A percentile compares a stretch with the other conserved stretches of the same genome.
Conservation (phyloP, 2,888 invertebrate genomes). For the Helobdella robusta region DNA sequence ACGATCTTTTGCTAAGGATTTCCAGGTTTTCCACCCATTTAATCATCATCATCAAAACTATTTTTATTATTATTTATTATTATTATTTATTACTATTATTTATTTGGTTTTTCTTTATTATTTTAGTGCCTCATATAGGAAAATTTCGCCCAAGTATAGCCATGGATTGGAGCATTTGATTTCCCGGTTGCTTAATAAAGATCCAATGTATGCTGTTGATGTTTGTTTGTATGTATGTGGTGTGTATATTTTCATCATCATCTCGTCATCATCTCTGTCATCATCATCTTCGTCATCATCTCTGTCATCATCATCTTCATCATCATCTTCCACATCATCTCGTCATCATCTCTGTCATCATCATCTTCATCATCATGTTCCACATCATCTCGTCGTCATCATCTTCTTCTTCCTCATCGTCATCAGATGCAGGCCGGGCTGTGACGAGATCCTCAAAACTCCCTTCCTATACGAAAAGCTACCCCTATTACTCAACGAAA, state of each 20-base stretch:
- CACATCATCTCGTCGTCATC: too few species aligned
- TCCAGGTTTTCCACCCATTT: background rate
- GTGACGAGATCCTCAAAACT: background rate
- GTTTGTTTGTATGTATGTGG: too few species aligned
- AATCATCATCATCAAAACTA: background rate
- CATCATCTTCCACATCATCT: too few species aligned
- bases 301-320: background rate
- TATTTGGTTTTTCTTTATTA: background rate
- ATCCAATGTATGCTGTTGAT: too few species aligned
- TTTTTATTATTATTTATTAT: background rate
- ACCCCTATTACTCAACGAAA: too few species aligned
- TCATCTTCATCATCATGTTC: too few species aligned
- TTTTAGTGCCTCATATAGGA: too few species aligned
- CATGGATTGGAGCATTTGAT: too few species aligned
- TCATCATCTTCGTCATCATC: slow-evolving; percentile 7
- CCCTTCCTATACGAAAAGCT: too few species aligned
- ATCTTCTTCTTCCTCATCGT: background rate
- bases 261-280: slow-evolving; percentile 4
- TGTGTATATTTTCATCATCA: too few species aligned
- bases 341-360: background rate
- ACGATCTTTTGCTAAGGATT: background rate
- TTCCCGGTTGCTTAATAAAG: too few species aligned
- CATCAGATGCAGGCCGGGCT: background rate
- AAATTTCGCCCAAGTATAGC: too few species aligned
- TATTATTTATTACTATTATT: slow-evolving; percentile 1